Conservation (phyloP, 1,140 invertebrate genomes). For the Bombus ignitus region DNA sequence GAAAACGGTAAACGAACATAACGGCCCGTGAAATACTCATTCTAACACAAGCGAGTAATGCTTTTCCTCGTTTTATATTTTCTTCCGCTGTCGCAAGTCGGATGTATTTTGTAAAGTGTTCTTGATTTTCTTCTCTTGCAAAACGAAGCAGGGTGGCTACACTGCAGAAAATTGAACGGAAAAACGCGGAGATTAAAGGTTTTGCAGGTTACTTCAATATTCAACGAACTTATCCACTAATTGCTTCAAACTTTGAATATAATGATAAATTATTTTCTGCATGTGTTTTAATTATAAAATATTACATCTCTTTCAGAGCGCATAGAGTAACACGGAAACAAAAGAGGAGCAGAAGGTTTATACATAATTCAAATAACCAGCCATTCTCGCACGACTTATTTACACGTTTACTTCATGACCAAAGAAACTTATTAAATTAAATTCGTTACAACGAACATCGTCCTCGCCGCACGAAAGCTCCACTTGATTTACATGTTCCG, state of each 20-base stretch:
- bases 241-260: background rate
- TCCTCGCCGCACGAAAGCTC: background rate
- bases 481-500: slow-evolving; percentile 4
- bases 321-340: background rate
- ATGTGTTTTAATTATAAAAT: background rate
- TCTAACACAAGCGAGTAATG: background rate
- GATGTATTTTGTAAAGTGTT: background rate
- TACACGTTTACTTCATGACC: background rate
- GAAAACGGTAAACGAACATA: slow-evolving; percentile 21
- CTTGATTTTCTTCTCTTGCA: background rate
- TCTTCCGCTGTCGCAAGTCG: too few relatives aligned
- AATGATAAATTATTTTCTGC: background rate
- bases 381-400: slow-evolving; percentile 2
- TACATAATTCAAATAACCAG: background rate
- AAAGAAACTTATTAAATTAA: slow-evolving; percentile 17
- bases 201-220: background rate
- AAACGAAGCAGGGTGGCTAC: background rate
- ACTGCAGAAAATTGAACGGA: too few relatives aligned
- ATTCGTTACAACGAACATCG: background rate
- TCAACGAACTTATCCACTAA: background rate
- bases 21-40: slow-evolving; percentile 23
- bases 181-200: background rate
- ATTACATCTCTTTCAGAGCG: background rate
- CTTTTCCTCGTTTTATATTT: background rate
- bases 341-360: background rate